A percentile compares a stretch with the other conserved stretches of the same genome.
Evolutionary conservation across 2,797 vertebrate species (phyloP).

Genomic region (Tolypeutes matacus): DNA sequence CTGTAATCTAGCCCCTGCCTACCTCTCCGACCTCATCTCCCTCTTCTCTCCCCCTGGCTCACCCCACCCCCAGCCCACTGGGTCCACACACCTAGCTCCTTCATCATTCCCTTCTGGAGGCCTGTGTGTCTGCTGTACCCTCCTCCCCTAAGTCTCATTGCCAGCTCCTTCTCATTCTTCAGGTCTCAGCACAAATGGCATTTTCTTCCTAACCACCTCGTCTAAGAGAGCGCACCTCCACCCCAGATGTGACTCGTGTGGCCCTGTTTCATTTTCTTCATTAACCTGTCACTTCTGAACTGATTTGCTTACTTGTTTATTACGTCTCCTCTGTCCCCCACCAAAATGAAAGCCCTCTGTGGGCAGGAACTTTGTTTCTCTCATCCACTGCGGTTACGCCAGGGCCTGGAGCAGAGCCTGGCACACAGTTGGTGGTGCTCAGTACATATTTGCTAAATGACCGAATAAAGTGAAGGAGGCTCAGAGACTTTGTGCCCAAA

Average conservation of each 20-base stretch:
- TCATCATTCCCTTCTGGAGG: neutral
- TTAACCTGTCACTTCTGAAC: neutral
- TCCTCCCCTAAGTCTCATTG: neutral
- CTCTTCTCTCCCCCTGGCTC: slow-evolving; percentile 85
- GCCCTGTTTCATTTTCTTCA: neutral
- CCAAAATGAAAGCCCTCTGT: neutral
- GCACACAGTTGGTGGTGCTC: neutral
- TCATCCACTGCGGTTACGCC: neutral
- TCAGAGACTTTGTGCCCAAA: neutral
- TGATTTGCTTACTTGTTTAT: neutral
- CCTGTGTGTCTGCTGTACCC: neutral
- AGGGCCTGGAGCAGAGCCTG: neutral
- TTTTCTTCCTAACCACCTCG: neutral
- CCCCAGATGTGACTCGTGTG: neutral
- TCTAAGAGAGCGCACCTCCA: neutral
- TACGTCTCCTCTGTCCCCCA: neutral
- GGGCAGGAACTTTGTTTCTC: neutral
- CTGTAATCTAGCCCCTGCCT: neutral
- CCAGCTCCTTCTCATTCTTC: neutral
- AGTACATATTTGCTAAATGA: neutral
- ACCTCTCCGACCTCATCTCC: slow-evolving; percentile 77
- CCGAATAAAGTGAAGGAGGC: neutral
- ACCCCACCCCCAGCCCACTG: slow-evolving; percentile 78
- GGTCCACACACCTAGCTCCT: slow-evolving; percentile 82
- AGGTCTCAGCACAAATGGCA: neutral